These are phyloP conservation scores for Spisula subtruncata DNA, from an alignment of 2,888 invertebrate species.

Conservation along the genomic window DNA sequence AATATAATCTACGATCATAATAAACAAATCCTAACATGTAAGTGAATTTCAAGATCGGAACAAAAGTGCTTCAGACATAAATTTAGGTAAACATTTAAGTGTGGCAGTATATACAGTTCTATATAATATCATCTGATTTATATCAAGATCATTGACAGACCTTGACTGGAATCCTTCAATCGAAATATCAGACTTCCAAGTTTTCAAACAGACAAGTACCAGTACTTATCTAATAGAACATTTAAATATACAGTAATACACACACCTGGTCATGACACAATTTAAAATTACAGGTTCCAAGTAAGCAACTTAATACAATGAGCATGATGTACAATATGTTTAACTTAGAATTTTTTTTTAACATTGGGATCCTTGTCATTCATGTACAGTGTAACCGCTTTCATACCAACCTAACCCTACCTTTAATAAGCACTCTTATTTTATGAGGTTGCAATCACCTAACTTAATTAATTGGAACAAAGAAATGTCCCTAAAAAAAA, in stretches of 20 bases:
- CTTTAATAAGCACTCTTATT: too few relatives aligned
- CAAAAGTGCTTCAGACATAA: background rate
- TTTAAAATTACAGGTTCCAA: background rate
- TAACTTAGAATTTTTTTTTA: too few relatives aligned
- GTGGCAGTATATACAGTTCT: background rate
- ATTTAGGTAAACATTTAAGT: too few relatives aligned
- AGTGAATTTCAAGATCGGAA: background rate
- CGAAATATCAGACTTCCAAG: background rate
- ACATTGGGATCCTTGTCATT: too few relatives aligned
- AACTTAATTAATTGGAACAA: too few relatives aligned
- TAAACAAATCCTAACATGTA: background rate
- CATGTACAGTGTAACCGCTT: too few relatives aligned
- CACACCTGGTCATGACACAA: background rate
- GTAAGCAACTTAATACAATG: too few relatives aligned
- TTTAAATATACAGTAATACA: too few relatives aligned
- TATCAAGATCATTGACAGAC: background rate
- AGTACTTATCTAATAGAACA: background rate
- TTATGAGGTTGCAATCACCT: too few relatives aligned
- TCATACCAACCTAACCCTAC: too few relatives aligned
- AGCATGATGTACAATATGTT: too few relatives aligned
- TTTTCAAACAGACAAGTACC: constrained; percentile 6
- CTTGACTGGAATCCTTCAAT: background rate
- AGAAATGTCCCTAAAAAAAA: too few relatives aligned
- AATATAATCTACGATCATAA: background rate
- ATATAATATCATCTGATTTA: background rate